These are phyloP conservation scores for Eubasilissa splendida DNA, from an alignment of 2,888 invertebrate species.

Conservation along the genomic window DNA sequence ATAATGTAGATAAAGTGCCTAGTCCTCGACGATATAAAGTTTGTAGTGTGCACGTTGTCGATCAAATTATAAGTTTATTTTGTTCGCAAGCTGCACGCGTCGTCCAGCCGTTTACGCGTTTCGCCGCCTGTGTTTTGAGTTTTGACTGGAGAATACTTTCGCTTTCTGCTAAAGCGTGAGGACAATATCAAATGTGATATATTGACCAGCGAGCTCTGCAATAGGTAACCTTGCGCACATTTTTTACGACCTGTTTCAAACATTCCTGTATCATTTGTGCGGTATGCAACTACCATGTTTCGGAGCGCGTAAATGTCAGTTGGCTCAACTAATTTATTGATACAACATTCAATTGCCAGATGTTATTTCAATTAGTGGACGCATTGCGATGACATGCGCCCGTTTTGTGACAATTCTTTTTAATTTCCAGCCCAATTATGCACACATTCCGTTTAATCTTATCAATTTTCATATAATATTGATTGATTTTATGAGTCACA, in stretches of 20 bases:
- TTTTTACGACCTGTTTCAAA: slow-evolving; percentile 13
- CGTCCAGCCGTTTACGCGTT: slow-evolving; percentile 22
- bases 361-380: slow-evolving; percentile 48
- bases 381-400: slow-evolving; percentile 39
- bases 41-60: slow-evolving; percentile 15
- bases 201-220: slow-evolving; percentile 20
- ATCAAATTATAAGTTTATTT: slow-evolving; percentile 25
- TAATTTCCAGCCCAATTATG: slow-evolving; percentile 17
- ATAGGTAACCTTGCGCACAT: slow-evolving; percentile 33
- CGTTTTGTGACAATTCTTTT: slow-evolving; percentile 28
- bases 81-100: slow-evolving; percentile 20
- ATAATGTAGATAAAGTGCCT: slow-evolving; percentile 44
- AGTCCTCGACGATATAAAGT: slow-evolving; percentile 37
- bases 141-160: slow-evolving; percentile 46
- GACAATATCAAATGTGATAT: slow-evolving; percentile 49
- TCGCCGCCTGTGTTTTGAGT: slow-evolving; percentile 46
- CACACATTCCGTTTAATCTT: slow-evolving; percentile 18
- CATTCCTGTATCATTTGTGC: background rate
- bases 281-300: slow-evolving; percentile 11
- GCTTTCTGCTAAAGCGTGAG: slow-evolving; percentile 45
- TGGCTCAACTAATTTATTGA: slow-evolving; percentile 45
- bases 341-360: slow-evolving; percentile 53
- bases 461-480: slow-evolving; percentile 30
- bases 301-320: slow-evolving; percentile 42
- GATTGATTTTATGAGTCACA: slow-evolving; percentile 27